Evolutionary conservation across 2,888 invertebrate species (phyloP), one percentile per base, ranked within the genome.

Genomic region (Tetragnatha montana): DNA sequence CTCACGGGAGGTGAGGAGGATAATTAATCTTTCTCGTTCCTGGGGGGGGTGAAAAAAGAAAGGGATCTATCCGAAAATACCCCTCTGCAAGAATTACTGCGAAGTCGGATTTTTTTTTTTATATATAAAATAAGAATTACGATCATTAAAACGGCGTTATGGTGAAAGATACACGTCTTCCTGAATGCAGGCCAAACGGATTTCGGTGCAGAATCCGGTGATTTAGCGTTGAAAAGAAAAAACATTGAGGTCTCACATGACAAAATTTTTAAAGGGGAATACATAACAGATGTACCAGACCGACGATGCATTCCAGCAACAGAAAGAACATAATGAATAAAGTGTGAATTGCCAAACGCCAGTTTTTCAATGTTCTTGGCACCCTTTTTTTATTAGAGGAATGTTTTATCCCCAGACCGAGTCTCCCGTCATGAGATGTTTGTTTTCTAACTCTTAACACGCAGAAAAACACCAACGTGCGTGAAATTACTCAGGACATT

Each of bases 21-120:
- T 21, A 60, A 78, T 78, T 78, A 78, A 78, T 78, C 60, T 78
- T 78, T 78, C 60, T 78, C 60, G n/a, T 21, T 8, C 8, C 78
- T 10, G 51, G 51, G 35, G 49, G 49, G 76, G 22, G 21, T 60
- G 19, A 78, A 60, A 60, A 78, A 78, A 60, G 60, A 60, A 21
- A 19, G 6, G 7, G 12, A 60, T 8, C 50, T 51, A 78, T 60
- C 19, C 60, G 78, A 78, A 60, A 78, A 78, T 60, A 60, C 60
- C 10, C 12, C 60, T 60, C 60, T 0, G 7, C 35, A 60, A 60
- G 10, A 60, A 60, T 60, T 60, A 60, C 60, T 60, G 60, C 60
- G 60, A 60, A 60, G 60, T 60, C 60, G 17, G 10, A 60, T 17
- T 60, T 60, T 60, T 35, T 35, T 4, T 35, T n/a, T n/a, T n/a